phyloP scores from a whole-genome alignment of 1,140 invertebrate genomes.

The Zaprionus tsacasi region DNA sequence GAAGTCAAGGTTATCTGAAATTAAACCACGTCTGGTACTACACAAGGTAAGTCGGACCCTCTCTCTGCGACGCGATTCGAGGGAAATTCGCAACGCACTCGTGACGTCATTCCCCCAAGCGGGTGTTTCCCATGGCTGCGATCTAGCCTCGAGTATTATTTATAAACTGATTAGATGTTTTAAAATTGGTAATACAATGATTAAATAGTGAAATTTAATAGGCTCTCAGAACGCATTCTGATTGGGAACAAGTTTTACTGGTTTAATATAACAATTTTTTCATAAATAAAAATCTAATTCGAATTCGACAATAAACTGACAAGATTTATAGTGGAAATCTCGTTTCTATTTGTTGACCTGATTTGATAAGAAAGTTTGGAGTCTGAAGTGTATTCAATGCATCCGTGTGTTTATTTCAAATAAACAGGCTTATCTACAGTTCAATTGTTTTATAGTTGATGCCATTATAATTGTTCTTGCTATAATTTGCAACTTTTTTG shows the following conservation, averaged over 20 bases:
- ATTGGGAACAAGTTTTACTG: constrained; percentile 19
- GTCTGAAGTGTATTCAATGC: background rate
- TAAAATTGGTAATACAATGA: background rate
- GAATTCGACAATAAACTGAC: background rate
- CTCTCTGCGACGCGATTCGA: background rate
- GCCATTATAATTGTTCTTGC: too few species aligned
- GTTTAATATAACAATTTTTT: constrained; percentile 15
- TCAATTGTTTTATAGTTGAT: background rate
- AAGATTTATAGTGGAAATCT: background rate
- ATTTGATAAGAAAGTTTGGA: background rate
- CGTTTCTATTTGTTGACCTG: background rate
- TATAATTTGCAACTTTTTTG: too few species aligned
- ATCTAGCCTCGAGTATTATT: background rate
- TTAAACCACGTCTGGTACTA: background rate
- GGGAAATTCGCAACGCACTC: constrained; percentile 15
- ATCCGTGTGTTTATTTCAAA: background rate
- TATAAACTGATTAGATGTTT: background rate
- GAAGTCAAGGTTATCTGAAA: constrained; percentile 46
- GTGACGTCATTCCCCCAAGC: constrained; percentile 29
- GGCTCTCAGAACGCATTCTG: background rate
- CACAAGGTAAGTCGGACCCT: constrained; percentile 26
- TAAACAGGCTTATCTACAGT: background rate
- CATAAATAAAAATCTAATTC: background rate
- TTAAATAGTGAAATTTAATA: background rate
- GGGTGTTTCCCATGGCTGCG: constrained; percentile 4